Percentiles rank a stretch among this genome's conserved stretches.
phyloP scores from a whole-genome alignment of 2,888 invertebrate genomes.

The Oscheius sp. region DNA sequence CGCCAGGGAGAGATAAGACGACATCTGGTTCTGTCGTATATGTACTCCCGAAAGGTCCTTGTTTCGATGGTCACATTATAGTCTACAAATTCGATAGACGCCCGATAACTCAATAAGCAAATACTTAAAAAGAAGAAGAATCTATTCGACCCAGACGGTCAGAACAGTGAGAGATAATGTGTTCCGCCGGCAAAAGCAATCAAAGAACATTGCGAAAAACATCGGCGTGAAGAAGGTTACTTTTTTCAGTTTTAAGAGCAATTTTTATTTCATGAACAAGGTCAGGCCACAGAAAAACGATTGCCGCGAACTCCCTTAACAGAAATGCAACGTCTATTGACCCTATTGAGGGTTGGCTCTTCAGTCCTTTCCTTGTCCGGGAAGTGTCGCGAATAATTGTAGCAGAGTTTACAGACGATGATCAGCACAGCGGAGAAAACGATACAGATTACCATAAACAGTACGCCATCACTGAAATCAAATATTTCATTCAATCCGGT shows the following conservation, averaged over 20 bases:
- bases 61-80: not conserved
- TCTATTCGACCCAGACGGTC: not conserved
- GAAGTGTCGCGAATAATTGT: constrained; percentile 28
- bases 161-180: constrained; percentile 7
- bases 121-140: not conserved
- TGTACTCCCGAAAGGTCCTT: not conserved
- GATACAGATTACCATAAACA: constrained; percentile 31
- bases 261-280: too few relatives aligned
- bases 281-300: constrained; percentile 34
- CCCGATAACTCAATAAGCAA: constrained; percentile 2
- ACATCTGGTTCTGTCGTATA: not conserved
- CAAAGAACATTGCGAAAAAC: not conserved
- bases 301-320: constrained; percentile 34
- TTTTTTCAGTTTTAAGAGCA: not conserved
- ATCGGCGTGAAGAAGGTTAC: not conserved
- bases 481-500: too few relatives aligned
- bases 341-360: constrained; percentile 14
- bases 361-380: constrained; percentile 14
- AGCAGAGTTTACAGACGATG: constrained; percentile 31
- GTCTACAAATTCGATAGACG: not conserved
- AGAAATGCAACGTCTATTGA: constrained; percentile 28
- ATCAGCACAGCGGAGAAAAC: constrained; percentile 16
- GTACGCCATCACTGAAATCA: constrained; percentile 34
- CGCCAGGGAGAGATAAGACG: not conserved
- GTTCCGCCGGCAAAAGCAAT: not conserved